A percentile compares a stretch with the other conserved stretches of the same genome.
phyloP scores from a whole-genome alignment of 92 coral and sea anemone species.

The Parazoanthus atlanticus region DNA sequence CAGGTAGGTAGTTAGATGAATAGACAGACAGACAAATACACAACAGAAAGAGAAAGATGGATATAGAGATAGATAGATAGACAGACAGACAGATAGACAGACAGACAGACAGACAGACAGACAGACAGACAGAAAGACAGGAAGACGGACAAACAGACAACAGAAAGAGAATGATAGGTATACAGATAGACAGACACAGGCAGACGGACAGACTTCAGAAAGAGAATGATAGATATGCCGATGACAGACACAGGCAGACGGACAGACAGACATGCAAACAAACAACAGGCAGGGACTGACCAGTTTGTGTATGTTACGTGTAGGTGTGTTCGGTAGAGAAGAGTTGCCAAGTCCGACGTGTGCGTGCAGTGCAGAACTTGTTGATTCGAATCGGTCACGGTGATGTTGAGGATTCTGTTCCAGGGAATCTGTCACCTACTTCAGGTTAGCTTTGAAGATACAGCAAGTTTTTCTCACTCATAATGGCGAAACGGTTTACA shows the following conservation, averaged over 20 bases:
- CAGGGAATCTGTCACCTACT: constrained; percentile 77
- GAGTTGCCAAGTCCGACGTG: constrained; percentile 96
- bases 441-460: constrained; percentile 62
- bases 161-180: too few relatives aligned
- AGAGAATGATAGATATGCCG: too few relatives aligned
- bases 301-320: background rate
- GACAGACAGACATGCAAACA: background rate
- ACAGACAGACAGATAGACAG: too few relatives aligned
- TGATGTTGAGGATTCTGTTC: constrained; percentile 56
- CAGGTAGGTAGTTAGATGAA: too few relatives aligned
- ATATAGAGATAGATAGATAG: too few relatives aligned
- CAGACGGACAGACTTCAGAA: too few relatives aligned
- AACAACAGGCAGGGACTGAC: background rate
- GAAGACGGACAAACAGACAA: too few relatives aligned
- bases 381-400: constrained; percentile 84
- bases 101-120: background rate
- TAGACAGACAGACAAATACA: too few relatives aligned
- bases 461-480: background rate
- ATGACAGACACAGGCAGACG: too few relatives aligned
- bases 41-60: too few relatives aligned
- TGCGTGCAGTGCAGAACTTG: constrained; percentile 86
- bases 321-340: constrained; percentile 80
- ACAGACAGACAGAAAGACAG: background rate
- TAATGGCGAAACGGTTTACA: background rate
- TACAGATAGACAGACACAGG: too few relatives aligned